Evolutionary conservation across 1,140 invertebrate genomes (phyloP).

Genomic region (Atopsyche davidsoni): DNA sequence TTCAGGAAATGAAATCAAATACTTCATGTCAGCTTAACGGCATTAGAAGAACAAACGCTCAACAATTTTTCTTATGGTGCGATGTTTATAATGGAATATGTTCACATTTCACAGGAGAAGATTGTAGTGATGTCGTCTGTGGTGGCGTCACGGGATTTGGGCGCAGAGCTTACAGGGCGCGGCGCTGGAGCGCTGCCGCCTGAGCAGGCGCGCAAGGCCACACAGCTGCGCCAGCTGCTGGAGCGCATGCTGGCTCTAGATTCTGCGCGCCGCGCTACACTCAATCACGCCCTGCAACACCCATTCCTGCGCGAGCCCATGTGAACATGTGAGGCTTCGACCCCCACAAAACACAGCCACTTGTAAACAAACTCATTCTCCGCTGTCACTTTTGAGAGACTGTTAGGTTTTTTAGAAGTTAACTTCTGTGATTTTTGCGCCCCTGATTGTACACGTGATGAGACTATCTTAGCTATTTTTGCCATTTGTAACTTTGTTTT

Average conservation of each 20-base stretch:
- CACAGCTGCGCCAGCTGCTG: constrained; percentile 88
- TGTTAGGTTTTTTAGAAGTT: too few relatives aligned
- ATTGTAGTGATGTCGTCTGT: constrained; percentile 91
- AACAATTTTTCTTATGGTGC: too few relatives aligned
- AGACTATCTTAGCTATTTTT: too few relatives aligned
- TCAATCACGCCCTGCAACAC: constrained; percentile 91
- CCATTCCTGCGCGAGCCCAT: constrained; percentile 95
- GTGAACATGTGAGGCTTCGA: constrained; percentile 40
- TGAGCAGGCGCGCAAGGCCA: constrained; percentile 84
- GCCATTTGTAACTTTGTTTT: too few relatives aligned
- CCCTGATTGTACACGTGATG: too few relatives aligned
- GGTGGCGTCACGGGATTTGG: constrained; percentile 76
- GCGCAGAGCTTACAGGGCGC: constrained; percentile 79
- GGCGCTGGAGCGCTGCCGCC: constrained; percentile 75
- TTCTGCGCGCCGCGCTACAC: constrained; percentile 83
- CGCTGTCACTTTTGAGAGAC: too few relatives aligned
- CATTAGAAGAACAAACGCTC: too few relatives aligned
- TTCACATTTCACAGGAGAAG: constrained; percentile 91
- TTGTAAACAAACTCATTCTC: neutral
- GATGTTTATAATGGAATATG: too few relatives aligned
- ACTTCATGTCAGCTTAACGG: too few relatives aligned
- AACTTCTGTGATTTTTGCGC: too few relatives aligned
- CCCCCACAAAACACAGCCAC: neutral
- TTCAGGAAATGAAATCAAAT: too few relatives aligned
- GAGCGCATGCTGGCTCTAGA: constrained; percentile 93